These are phyloP conservation scores for Heteromurus nitidus DNA, from an alignment of 2,888 invertebrate genomes.

Conservation along the genomic window DNA sequence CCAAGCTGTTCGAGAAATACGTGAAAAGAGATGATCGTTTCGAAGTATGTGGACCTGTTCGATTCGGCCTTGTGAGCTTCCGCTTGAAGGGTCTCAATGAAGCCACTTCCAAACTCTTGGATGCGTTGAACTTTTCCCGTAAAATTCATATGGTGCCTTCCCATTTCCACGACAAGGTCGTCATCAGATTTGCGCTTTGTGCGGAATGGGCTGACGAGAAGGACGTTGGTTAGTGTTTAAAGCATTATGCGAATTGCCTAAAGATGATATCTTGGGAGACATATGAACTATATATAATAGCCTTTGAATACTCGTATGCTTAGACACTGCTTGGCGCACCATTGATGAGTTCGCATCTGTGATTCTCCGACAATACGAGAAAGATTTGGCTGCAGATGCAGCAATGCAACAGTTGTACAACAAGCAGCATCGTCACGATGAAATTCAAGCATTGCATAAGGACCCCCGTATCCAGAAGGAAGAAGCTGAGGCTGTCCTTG, in stretches of 20 bases:
- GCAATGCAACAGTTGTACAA: slow-evolving; percentile 40
- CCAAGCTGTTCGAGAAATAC: slow-evolving; percentile 64
- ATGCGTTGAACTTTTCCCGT: slow-evolving; percentile 87
- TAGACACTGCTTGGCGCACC: slow-evolving; percentile 51
- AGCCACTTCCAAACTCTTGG: slow-evolving; percentile 84
- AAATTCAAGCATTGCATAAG: slow-evolving; percentile 8
- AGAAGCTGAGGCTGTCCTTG: slow-evolving; percentile 29
- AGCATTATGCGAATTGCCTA: too few relatives aligned
- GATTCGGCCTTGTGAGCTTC: slow-evolving; percentile 85
- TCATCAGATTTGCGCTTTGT: slow-evolving; percentile 75
- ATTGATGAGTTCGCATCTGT: slow-evolving; percentile 54
- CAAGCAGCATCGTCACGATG: slow-evolving; percentile 55
- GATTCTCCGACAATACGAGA: slow-evolving; percentile 40
- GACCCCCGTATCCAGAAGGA: slow-evolving; percentile 29
- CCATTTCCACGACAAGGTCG: slow-evolving; percentile 84
- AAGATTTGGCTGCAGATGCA: slow-evolving; percentile 1
- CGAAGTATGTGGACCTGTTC: slow-evolving; percentile 57
- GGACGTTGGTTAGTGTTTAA: slow-evolving; percentile 52
- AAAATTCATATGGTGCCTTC: slow-evolving; percentile 91
- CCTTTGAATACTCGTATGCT: too few relatives aligned
- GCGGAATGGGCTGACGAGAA: slow-evolving; percentile 49
- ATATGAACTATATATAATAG: too few relatives aligned
- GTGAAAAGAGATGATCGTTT: slow-evolving; percentile 63
- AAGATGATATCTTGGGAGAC: too few relatives aligned
- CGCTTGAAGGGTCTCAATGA: slow-evolving; percentile 83